Evolutionary conservation across 2,888 invertebrate species (phyloP).

Genomic region (Tortrix viridana): DNA sequence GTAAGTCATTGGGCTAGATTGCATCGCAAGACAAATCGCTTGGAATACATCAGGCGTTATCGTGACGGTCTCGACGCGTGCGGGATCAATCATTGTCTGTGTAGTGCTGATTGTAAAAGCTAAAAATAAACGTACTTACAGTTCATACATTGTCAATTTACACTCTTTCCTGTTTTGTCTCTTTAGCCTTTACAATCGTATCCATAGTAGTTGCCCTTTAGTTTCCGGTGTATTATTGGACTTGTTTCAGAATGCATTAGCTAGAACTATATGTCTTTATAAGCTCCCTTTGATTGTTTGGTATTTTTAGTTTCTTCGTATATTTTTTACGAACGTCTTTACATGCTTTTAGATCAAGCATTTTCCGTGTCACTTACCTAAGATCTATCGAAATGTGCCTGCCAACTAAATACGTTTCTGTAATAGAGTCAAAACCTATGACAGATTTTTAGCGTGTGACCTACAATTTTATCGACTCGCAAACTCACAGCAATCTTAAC

Average conservation of each 20-base stretch:
- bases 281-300: too few relatives aligned
- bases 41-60: slow-evolving; percentile 56
- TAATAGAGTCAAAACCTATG: too few relatives aligned
- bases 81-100: slow-evolving; percentile 75
- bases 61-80: slow-evolving; percentile 50
- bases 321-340: not conserved
- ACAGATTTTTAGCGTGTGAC: slow-evolving; percentile 56
- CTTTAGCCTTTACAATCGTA: not conserved
- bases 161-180: slow-evolving; percentile 7
- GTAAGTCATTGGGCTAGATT: slow-evolving; percentile 48
- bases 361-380: not conserved
- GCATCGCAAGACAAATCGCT: slow-evolving; percentile 50
- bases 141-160: slow-evolving; percentile 9
- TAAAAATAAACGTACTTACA: slow-evolving; percentile 11
- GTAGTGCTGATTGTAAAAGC: slow-evolving; percentile 44
- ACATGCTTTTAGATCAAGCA: not conserved
- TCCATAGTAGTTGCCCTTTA: not conserved
- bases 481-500: slow-evolving; percentile 50
- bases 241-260: too few relatives aligned
- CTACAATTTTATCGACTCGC: slow-evolving; percentile 44
- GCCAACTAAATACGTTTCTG: too few relatives aligned
- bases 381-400: too few relatives aligned
- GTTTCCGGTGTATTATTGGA: too few relatives aligned
- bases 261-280: too few relatives aligned
- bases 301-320: too few relatives aligned